phyloP scores from a whole-genome alignment of 2,888 invertebrate genomes.

The Patella caerulea region DNA sequence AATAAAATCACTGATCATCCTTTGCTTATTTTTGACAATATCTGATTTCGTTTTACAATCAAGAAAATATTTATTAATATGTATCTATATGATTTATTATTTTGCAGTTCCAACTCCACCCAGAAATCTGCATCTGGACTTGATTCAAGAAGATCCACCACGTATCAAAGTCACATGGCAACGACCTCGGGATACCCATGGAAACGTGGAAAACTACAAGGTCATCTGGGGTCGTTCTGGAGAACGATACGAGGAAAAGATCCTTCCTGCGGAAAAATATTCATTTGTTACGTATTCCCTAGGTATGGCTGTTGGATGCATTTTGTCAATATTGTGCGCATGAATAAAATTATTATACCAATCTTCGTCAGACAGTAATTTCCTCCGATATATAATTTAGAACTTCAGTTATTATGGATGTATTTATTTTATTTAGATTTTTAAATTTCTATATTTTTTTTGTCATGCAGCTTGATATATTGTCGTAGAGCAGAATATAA shows the following conservation, averaged over 20 bases:
- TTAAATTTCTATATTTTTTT: too few relatives aligned
- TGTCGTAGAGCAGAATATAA: too few relatives aligned
- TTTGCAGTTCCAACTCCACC: conserved; percentile 73
- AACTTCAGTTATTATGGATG: too few relatives aligned
- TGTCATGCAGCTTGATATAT: too few relatives aligned
- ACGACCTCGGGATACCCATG: conserved; percentile 89
- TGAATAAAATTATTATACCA: too few relatives aligned
- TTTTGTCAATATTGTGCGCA: too few relatives aligned
- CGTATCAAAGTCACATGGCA: conserved; percentile 95
- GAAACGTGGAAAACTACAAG: conserved; percentile 75
- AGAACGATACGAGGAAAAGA: conserved; percentile 53
- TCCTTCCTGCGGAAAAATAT: conserved; percentile 46
- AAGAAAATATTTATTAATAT: neutral
- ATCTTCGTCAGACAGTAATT: too few relatives aligned
- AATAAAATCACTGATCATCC: neutral
- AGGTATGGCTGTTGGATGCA: conserved; percentile 24
- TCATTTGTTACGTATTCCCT: conserved; percentile 37
- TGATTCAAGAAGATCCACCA: conserved; percentile 88
- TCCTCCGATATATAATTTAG: too few relatives aligned
- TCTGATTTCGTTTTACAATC: neutral
- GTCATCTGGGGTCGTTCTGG: conserved; percentile 62
- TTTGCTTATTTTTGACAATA: neutral
- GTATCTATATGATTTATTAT: conserved; percentile 1
- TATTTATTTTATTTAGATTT: too few relatives aligned
- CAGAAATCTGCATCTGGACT: conserved; percentile 75